Conservation (phyloP, 2,888 invertebrate species). For the Cephus rjabovi region DNA sequence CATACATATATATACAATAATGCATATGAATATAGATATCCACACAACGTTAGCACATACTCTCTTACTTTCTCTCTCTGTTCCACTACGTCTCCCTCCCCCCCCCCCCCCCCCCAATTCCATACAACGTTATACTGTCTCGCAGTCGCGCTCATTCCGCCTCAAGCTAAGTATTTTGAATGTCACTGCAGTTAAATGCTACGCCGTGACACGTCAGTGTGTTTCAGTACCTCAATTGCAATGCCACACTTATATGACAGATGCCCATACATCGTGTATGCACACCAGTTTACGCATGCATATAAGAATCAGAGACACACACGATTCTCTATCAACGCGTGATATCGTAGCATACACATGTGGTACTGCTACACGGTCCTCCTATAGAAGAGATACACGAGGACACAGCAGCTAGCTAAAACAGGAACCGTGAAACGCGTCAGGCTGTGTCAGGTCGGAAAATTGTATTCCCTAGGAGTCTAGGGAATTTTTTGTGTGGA, state of each 20-base stretch:
- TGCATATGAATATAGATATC: slow-evolving; percentile 17
- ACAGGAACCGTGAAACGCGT: not conserved
- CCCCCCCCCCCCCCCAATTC: slow-evolving; percentile 19
- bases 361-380: not conserved
- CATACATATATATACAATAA: not conserved
- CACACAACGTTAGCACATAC: slow-evolving; percentile 58
- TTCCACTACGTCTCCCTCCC: slow-evolving; percentile 39
- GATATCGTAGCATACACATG: not conserved
- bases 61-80: slow-evolving; percentile 63
- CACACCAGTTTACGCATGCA: not conserved
- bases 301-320: slow-evolving; percentile 4
- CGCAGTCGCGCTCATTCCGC: slow-evolving; percentile 9
- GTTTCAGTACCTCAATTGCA: slow-evolving; percentile 8
- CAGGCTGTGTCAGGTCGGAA: not conserved
- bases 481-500: not conserved
- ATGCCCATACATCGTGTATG: not conserved
- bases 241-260: not conserved
- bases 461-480: not conserved
- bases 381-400: not conserved
- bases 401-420: too few species aligned
- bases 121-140: slow-evolving; percentile 6
- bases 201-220: slow-evolving; percentile 14
- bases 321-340: not conserved
- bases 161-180: slow-evolving; percentile 37
- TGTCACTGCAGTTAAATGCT: slow-evolving; percentile 40